These are phyloP conservation scores for Pseudorhombus dupliciocellatus DNA, from an alignment of 2,113 vertebrate species.

Conservation along the genomic window DNA sequence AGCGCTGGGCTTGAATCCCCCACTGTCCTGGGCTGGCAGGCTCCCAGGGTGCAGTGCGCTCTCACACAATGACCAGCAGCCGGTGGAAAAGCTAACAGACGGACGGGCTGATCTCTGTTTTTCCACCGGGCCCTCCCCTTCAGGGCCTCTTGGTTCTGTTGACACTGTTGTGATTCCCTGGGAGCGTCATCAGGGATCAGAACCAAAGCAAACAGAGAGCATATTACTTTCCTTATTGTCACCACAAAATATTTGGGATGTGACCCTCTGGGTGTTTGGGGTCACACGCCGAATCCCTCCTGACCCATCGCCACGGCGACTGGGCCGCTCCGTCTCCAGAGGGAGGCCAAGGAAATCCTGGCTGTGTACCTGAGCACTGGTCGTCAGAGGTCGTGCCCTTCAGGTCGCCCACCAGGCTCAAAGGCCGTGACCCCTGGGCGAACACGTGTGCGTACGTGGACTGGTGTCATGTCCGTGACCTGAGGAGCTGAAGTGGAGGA, in stretches of 20 bases:
- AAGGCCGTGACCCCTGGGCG: too few species aligned
- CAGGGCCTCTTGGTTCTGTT: background rate
- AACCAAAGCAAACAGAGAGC: background rate
- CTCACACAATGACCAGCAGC: conserved; percentile 13
- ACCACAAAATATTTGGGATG: too few species aligned
- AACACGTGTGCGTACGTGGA: too few species aligned
- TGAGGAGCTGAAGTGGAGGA: too few species aligned
- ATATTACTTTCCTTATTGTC: background rate
- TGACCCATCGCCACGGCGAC: background rate
- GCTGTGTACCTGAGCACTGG: too few species aligned
- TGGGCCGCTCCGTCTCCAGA: background rate
- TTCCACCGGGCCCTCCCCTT: conserved; percentile 4
- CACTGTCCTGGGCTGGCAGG: conserved; percentile 22
- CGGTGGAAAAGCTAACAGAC: conserved; percentile 18
- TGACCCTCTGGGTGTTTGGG: too few species aligned
- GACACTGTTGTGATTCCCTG: background rate
- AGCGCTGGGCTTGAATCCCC: conserved; percentile 22
- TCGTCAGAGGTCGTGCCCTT: too few species aligned
- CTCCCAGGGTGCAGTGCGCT: conserved; percentile 16
- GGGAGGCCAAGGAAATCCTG: background rate
- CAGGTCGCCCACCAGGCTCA: too few species aligned
- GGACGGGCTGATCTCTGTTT: conserved; percentile 7
- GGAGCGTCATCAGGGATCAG: background rate
- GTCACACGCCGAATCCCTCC: too few species aligned
- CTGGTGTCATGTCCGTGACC: too few species aligned